Evolutionary conservation across 92 coral and sea anemone genomes (phyloP).

Genomic region (Desmophyllum pertusum): DNA sequence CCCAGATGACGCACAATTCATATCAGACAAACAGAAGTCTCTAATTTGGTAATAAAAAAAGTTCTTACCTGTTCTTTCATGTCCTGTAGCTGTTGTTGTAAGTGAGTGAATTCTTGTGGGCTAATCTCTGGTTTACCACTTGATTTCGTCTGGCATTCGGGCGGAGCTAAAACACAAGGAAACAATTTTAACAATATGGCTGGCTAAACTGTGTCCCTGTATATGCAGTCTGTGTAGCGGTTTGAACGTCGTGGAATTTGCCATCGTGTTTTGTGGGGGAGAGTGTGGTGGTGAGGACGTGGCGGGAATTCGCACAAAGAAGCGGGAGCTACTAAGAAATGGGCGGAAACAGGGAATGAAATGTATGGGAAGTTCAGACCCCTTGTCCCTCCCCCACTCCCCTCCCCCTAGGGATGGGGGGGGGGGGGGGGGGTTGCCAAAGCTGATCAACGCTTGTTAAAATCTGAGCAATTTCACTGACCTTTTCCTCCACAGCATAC

Average conservation of each 20-base stretch:
- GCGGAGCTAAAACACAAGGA: conserved; percentile 62
- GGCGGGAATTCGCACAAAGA: too few relatives aligned
- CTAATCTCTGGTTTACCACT: conserved; percentile 87
- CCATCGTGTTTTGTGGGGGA: background rate
- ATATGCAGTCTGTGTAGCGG: too few relatives aligned
- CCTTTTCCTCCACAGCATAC: conserved; percentile 99
- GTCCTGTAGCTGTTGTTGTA: conserved; percentile 96
- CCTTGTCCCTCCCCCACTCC: too few relatives aligned
- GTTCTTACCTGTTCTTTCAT: conserved; percentile 90
- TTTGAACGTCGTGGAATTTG: too few relatives aligned
- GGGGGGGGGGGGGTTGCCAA: background rate
- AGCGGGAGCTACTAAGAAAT: too few relatives aligned
- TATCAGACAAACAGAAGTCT: background rate
- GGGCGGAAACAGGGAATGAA: too few relatives aligned
- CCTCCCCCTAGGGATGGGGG: too few relatives aligned
- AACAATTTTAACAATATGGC: background rate
- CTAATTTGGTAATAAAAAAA: background rate
- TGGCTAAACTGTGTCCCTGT: background rate
- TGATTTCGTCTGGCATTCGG: conserved; percentile 63
- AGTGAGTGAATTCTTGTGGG: conserved; percentile 80
- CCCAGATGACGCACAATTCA: background rate
- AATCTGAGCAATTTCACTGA: conserved; percentile 5
- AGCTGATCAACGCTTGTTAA: background rate
- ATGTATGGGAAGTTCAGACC: too few relatives aligned
- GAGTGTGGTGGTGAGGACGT: background rate